These are phyloP conservation scores for Urophycis tenuis DNA, from an alignment of 2,797 vertebrate genomes.

Conservation along the genomic window DNA sequence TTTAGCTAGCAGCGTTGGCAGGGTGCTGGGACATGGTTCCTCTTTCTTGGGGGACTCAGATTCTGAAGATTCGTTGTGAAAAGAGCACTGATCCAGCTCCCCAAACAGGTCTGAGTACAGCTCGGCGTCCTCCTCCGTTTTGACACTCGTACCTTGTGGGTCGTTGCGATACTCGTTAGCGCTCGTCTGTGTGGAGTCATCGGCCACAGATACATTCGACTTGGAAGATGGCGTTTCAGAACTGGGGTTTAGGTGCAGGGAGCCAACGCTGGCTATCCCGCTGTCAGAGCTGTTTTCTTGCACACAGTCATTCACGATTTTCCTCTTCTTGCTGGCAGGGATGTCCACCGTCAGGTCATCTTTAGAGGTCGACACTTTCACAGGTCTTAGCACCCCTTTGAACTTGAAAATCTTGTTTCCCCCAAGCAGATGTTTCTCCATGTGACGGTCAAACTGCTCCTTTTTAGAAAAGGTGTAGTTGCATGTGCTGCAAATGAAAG, in stretches of 20 bases:
- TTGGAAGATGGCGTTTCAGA: constrained; percentile 57
- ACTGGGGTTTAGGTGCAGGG: constrained; percentile 45
- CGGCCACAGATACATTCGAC: constrained; percentile 46
- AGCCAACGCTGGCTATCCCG: constrained; percentile 56
- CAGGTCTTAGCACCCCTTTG: constrained; percentile 83
- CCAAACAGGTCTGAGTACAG: constrained; percentile 68
- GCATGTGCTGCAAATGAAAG: constrained; percentile 97
- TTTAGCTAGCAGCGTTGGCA: constrained; percentile 40
- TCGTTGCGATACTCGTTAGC: constrained; percentile 38
- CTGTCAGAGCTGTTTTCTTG: constrained; percentile 56
- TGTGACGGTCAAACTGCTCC: constrained; percentile 96
- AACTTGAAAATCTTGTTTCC: constrained; percentile 87
- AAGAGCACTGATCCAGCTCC: constrained; percentile 56
- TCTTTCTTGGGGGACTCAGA: constrained; percentile 61
- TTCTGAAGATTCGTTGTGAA: constrained; percentile 56
- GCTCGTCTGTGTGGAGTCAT: constrained; percentile 57
- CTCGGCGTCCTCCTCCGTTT: constrained; percentile 67
- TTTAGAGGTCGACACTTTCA: constrained; percentile 52
- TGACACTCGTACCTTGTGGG: constrained; percentile 62
- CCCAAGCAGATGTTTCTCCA: constrained; percentile 89
- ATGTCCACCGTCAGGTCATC: constrained; percentile 65
- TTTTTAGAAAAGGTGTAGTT: constrained; percentile 99
- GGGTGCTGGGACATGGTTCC: constrained; percentile 31
- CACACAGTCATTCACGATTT: constrained; percentile 58
- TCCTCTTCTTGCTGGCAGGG: constrained; percentile 76